These are phyloP conservation scores for Drosophila grimshawi DNA, from an alignment of 1,140 invertebrate species.

Conservation along the genomic window DNA sequence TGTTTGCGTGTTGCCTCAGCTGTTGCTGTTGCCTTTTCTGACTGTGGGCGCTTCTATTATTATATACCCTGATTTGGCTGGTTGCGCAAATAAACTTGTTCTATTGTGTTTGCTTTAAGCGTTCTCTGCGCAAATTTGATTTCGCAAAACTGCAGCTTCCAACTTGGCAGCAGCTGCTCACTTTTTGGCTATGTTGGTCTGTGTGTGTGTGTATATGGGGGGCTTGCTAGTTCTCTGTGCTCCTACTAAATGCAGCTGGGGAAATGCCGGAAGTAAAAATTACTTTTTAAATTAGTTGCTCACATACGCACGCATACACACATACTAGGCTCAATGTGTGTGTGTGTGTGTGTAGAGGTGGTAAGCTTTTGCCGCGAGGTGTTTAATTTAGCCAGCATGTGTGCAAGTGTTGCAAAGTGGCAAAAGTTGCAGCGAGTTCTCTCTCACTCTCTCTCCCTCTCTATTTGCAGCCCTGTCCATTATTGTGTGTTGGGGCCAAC, in stretches of 20 bases:
- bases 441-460: slow-evolving; percentile 8
- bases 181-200: slow-evolving; percentile 5
- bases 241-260: slow-evolving; percentile 67
- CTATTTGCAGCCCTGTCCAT: not conserved
- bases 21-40: slow-evolving; percentile 15
- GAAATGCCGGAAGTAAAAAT: slow-evolving; percentile 81
- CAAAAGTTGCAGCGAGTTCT: slow-evolving; percentile 62
- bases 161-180: slow-evolving; percentile 20
- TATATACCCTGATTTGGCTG: slow-evolving; percentile 75
- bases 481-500: too few species aligned
- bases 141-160: slow-evolving; percentile 27
- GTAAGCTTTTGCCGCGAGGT: slow-evolving; percentile 41
- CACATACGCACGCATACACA: slow-evolving; percentile 24
- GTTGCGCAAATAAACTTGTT: slow-evolving; percentile 61
- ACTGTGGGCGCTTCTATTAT: slow-evolving; percentile 61
- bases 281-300: slow-evolving; percentile 81
- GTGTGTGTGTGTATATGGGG: not conserved
- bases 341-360: slow-evolving; percentile 11
- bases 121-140: slow-evolving; percentile 36
- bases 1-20: slow-evolving; percentile 24
- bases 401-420: slow-evolving; percentile 70
- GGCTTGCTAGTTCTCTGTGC: slow-evolving; percentile 12
- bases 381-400: slow-evolving; percentile 65
- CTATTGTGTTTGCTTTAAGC: slow-evolving; percentile 61
- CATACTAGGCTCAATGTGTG: not conserved